A percentile compares a stretch with the other conserved stretches of the same genome.
Conservation (phyloP, 2,888 invertebrate genomes). For the Germaria angustata region DNA sequence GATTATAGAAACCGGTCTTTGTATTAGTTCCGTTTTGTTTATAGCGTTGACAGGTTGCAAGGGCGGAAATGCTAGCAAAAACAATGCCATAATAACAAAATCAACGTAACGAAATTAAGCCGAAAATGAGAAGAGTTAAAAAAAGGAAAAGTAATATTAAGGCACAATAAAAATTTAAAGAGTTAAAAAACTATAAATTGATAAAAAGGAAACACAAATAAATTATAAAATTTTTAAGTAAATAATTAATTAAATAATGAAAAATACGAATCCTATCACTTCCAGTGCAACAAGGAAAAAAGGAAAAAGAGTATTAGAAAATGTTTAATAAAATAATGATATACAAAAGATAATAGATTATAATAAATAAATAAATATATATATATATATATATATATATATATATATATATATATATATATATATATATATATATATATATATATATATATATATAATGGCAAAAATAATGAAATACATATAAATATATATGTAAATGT, state of each 20-base stretch:
- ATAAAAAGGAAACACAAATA: neutral
- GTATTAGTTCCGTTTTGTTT: constrained; percentile 67
- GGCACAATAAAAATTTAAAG: neutral
- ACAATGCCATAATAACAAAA: neutral
- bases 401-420: neutral
- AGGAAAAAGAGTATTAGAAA: neutral
- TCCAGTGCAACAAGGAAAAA: neutral
- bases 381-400: neutral
- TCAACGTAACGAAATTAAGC: constrained; percentile 32
- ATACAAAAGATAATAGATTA: neutral
- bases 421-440: neutral
- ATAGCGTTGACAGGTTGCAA: constrained; percentile 63
- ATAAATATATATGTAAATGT: neutral
- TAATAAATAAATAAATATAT: neutral
- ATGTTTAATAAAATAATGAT: neutral
- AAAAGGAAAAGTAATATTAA: neutral
- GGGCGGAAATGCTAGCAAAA: constrained; percentile 37
- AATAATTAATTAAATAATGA: neutral
- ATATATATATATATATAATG: neutral
- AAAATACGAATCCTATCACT: too few relatives aligned
- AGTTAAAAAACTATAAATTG: neutral
- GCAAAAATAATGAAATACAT: neutral
- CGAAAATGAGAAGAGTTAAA: neutral
- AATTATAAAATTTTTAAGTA: neutral
- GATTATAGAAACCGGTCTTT: constrained; percentile 52